phyloP scores from a whole-genome alignment of 2,797 vertebrate species.

The Hafferia zeledoni region DNA sequence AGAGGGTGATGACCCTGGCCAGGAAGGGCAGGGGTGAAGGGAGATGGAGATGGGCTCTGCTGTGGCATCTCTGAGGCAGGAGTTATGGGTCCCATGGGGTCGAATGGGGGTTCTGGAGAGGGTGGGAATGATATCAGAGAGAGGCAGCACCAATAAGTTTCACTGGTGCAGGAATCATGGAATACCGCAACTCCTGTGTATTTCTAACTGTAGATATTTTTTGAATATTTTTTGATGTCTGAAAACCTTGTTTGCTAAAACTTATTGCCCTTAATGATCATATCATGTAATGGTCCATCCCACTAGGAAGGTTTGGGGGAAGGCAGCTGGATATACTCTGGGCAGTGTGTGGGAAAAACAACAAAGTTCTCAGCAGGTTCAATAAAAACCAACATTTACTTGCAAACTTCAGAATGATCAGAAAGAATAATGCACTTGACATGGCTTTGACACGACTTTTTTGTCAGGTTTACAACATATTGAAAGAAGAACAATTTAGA shows the following conservation, averaged over 20 bases:
- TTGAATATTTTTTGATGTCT: neutral
- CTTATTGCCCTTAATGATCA: neutral
- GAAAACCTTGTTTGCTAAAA: neutral
- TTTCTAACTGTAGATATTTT: neutral
- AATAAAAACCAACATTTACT: neutral
- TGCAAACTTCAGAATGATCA: neutral
- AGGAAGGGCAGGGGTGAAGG: neutral
- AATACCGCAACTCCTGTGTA: neutral
- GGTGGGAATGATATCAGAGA: neutral
- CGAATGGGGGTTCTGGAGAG: neutral
- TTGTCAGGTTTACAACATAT: neutral
- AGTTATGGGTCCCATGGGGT: rapidly evolving
- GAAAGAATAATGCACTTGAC: neutral
- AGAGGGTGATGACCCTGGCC: neutral
- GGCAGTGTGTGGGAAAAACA: neutral
- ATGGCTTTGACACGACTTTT: neutral
- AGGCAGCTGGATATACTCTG: neutral
- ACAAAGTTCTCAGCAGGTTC: too few relatives aligned
- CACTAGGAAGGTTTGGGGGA: neutral
- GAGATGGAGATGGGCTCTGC: neutral
- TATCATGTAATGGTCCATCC: neutral
- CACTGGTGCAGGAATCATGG: neutral
- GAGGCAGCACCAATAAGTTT: neutral
- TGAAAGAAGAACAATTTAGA: neutral
- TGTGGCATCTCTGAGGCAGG: neutral